Evolutionary conservation across 2,888 invertebrate genomes (phyloP), one percentile per base, ranked within the genome.

Genomic region (Diogma glabrata): DNA sequence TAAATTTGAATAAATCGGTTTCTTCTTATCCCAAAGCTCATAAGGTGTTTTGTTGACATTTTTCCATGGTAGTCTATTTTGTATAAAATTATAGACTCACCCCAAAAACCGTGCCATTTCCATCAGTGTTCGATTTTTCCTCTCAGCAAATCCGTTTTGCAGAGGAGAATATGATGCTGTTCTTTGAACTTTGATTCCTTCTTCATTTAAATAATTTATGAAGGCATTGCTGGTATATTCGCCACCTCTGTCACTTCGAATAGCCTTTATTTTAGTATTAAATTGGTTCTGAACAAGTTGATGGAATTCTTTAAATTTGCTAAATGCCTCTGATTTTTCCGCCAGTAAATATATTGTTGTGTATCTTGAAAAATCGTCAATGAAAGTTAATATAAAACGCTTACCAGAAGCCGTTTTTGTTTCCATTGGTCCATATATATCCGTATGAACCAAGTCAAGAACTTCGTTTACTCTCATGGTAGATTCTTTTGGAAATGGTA

Each of bases 401-500:
- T 38, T 38, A 14, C 10, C 38, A 17, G 8, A 7, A 5, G 54
- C 55, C 2, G 61, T 59, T 6, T 23, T 16, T 2, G 58, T 60
- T 43, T 60, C 57, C 60, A 63, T 61, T 1, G 63, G 60, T 4
- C 62, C 63, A 36, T 63, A 65, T 16, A 66, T 51, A 46, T 63
- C 61, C 2, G 56, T 57, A 50, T 62, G 61, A 7, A 61, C 50
- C 5, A 61, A 50, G 40, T 63, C 60, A 2, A 62, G 19, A 12
- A 50, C 9, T 14, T 52, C 30, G n/a, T 17, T 28, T 20, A 53
- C 33, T 12, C 48, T 20, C 28, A 20, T 51, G 2, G 33, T 9
- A 6, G 59, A 57, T 30, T 57, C 52, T 51, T 60, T 58, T 28
- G 61, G 61, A 47, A 61, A 59, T n/a, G n/a, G n/a, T n/a, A n/a